Evolutionary conservation across 2,888 invertebrate species (phyloP).

Genomic region (Sisyra nigra): DNA sequence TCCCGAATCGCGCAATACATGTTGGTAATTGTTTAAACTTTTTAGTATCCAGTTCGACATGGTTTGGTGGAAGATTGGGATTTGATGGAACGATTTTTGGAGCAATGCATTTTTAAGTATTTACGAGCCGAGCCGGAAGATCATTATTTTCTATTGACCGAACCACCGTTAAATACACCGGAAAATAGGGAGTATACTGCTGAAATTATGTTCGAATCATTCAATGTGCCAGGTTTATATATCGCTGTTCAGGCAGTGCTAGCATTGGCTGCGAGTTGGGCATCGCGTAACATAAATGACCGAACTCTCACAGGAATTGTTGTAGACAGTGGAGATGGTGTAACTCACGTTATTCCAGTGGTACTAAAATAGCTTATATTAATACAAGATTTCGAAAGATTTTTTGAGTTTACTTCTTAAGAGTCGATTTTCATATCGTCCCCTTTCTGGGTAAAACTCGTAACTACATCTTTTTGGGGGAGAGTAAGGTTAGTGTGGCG

Average conservation of each 20-base stretch:
- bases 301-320: conserved; percentile 95
- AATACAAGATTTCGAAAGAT: no score
- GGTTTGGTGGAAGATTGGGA: conserved; percentile 99
- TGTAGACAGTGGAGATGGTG: conserved; percentile 98
- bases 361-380: conserved; percentile 28
- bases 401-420: no score
- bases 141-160: conserved; percentile 95
- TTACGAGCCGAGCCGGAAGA: conserved; percentile 97
- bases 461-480: no score
- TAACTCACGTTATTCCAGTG: conserved; percentile 98
- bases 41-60: conserved; percentile 93
- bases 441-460: no score
- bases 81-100: conserved; percentile 96
- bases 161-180: conserved; percentile 97
- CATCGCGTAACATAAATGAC: conserved; percentile 74
- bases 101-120: conserved; percentile 98
- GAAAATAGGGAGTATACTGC: conserved; percentile 93
- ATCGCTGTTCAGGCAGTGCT: conserved; percentile 99
- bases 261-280: conserved; percentile 97
- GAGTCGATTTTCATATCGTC: no score
- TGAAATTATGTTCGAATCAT: conserved; percentile 99
- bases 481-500: no score
- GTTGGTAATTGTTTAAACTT: conserved; percentile 12
- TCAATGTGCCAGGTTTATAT: conserved; percentile 97
- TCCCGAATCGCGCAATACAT: no score